phyloP scores from a whole-genome alignment of 2,113 vertebrate genomes.

The Colius striatus region DNA sequence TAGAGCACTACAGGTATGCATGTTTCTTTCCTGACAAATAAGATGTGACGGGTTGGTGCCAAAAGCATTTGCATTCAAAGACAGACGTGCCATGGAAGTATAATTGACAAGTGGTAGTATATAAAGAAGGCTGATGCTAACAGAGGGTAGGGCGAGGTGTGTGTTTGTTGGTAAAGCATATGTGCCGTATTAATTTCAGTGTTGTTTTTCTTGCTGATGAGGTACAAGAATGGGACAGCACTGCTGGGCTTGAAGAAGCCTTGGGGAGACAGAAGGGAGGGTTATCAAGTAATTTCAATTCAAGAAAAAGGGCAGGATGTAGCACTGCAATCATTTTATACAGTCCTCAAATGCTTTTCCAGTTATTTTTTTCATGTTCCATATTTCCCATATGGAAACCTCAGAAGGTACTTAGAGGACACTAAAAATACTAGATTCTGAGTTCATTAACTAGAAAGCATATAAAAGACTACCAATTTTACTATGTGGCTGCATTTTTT shows the following conservation, averaged over 20 bases:
- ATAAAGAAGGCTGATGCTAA: neutral
- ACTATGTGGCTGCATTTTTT: neutral
- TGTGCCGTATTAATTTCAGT: neutral
- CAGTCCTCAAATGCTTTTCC: neutral
- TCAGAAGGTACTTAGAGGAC: neutral
- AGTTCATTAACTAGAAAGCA: neutral
- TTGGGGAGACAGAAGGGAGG: neutral
- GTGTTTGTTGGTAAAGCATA: neutral
- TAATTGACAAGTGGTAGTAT: neutral
- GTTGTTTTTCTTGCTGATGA: neutral
- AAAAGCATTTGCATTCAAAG: neutral
- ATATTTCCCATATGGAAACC: neutral
- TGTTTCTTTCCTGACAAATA: neutral
- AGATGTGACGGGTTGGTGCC: neutral
- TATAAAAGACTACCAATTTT: neutral
- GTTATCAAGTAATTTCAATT: neutral
- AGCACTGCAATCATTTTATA: neutral
- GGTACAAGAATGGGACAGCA: neutral
- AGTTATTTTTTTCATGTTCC: neutral
- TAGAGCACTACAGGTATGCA: neutral
- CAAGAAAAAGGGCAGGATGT: neutral
- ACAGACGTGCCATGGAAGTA: neutral
- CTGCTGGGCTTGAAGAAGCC: neutral
- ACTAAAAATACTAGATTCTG: neutral
- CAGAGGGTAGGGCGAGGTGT: accelerated